Base-by-base conservation (phyloP, 2,113 vertebrate species). In the Athene cunicularia region DNA sequence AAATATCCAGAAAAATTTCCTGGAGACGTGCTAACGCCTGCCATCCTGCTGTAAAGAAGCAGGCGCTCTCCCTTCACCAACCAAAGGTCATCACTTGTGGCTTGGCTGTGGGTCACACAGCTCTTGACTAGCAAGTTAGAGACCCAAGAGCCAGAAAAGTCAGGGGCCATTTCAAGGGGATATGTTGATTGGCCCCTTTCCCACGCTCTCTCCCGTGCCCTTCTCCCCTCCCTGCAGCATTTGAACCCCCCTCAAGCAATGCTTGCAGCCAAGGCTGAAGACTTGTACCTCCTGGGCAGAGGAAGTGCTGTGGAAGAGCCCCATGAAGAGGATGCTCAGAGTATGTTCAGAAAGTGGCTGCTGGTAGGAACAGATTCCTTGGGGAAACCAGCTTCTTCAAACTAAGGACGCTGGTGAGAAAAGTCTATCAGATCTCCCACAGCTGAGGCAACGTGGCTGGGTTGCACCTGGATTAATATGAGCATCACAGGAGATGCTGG, bases 171-270 rank as follows among this genome's bases (percentile, higher is more conserved):
- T 74, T 63, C 24, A 35, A 55, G 13, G 28, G 26, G 18, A 28
- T 37, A 24, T 9, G 27, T 39, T 70, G 27, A 72, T 79, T 32
- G 70, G 8, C 12, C 11, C 19, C 26, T 32, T 32, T 64, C 23
- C 60, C 60, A 55, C 1, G 0, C 22, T 64, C 28, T 55, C 75
- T 58, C 23, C 21, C 0, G 0, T 83, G 50, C 12, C 50, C 33
- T 59, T 68, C 32, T 43, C 20, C 33, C 32, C 16, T 60, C 50
- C 21, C 56, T 32, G 26, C 70, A 86, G 55, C 32, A 35, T 70
- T 24, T 83, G n/a, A 73, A 28, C 9, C n/a, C 14, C 19, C 1
- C 28, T 39, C 27, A 77, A 79, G 41, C 50, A 26, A 14, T 50
- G 55, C 77, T 56, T 56, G 55, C 24, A 83, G 43, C 27, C 39